Evolutionary conservation across 2,113 vertebrate species (phyloP).

Genomic region (Gymnorhina tibicen): DNA sequence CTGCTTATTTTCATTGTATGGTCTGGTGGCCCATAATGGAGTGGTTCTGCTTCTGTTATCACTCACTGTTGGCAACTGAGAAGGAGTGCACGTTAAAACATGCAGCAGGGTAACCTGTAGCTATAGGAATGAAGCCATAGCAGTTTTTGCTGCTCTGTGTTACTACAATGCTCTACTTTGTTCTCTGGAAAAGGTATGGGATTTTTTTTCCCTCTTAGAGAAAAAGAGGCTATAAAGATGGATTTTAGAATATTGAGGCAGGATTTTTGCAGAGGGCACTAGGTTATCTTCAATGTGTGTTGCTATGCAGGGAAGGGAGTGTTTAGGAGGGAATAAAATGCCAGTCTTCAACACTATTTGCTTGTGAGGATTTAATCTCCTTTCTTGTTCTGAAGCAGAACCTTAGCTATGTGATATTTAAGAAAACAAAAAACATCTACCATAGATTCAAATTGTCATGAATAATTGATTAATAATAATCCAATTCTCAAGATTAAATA

Average conservation of each 20-base stretch:
- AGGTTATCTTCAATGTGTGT: constrained; percentile 28
- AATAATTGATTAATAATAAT: constrained; percentile 77
- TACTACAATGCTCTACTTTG: neutral
- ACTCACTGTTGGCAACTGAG: neutral
- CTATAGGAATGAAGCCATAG: neutral
- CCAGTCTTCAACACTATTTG: constrained; percentile 60
- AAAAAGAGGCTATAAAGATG: neutral
- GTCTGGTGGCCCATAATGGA: neutral
- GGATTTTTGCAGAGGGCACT: neutral
- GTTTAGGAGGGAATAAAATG: constrained; percentile 40
- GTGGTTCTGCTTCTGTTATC: neutral
- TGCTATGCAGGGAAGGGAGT: neutral
- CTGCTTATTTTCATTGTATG: neutral
- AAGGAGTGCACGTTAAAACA: neutral
- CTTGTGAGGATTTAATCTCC: constrained; percentile 66
- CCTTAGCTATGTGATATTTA: constrained; percentile 70
- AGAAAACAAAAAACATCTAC: constrained; percentile 69
- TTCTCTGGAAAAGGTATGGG: neutral
- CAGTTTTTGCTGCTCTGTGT: neutral
- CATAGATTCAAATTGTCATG: constrained; percentile 71
- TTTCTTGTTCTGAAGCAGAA: constrained; percentile 58
- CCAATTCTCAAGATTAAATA: constrained; percentile 69
- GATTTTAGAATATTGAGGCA: constrained; percentile 8
- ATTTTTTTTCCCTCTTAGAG: neutral
- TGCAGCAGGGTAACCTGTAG: neutral